These are phyloP conservation scores for Poeciliopsis prolifica DNA, from an alignment of 2,113 vertebrate species.

Conservation along the genomic window DNA sequence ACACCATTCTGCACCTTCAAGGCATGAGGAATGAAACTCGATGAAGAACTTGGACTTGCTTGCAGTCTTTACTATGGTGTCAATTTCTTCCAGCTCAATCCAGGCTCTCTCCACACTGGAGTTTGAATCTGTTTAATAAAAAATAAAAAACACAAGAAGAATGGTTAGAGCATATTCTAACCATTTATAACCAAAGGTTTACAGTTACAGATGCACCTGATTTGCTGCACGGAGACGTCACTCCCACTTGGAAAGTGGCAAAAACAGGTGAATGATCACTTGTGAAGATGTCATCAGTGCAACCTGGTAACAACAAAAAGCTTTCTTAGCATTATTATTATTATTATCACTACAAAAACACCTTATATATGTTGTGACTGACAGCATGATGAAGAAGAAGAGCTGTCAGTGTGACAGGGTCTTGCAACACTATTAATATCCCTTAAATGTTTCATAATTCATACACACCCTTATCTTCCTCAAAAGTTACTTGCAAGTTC, in stretches of 20 bases:
- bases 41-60: constrained; percentile 89
- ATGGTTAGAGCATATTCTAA: neutral
- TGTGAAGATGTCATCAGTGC: constrained; percentile 88
- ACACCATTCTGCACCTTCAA: constrained; percentile 77
- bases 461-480: no score
- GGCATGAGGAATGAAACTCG: constrained; percentile 85
- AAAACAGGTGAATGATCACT: constrained; percentile 92
- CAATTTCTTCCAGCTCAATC: constrained; percentile 85
- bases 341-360: neutral
- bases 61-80: constrained; percentile 86
- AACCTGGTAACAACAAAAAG: constrained; percentile 73
- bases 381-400: neutral
- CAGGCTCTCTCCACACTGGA: constrained; percentile 74
- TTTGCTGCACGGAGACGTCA: constrained; percentile 79
- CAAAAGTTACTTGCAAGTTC: no score
- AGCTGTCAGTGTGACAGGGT: neutral
- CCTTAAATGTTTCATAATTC: neutral
- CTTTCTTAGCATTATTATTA: neutral
- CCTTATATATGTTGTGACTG: neutral
- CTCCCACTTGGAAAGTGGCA: constrained; percentile 87
- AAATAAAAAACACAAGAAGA: neutral
- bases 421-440: neutral
- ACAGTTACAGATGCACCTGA: constrained; percentile 76
- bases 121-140: constrained; percentile 61
- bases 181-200: neutral